Evolutionary conservation across 2,888 invertebrate genomes (phyloP).

Genomic region (Nomada fucata): DNA sequence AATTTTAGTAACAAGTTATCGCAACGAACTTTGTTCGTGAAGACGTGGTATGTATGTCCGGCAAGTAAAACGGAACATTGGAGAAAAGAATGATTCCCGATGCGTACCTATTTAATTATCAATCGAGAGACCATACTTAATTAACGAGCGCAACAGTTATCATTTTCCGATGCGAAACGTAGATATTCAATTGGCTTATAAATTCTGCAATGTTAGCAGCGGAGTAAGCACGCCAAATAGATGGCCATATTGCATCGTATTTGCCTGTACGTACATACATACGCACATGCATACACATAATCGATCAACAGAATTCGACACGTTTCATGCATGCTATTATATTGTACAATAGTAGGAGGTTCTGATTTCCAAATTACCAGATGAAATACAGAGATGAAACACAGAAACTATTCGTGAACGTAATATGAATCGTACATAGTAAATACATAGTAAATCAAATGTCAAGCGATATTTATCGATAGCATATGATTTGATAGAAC

Average conservation of each 20-base stretch:
- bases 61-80: too few relatives aligned
- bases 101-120: too few relatives aligned
- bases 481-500: too few relatives aligned
- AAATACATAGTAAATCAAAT: too few relatives aligned
- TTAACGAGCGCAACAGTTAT: not conserved
- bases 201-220: not conserved
- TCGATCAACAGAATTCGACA: not conserved
- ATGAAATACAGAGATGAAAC: not conserved
- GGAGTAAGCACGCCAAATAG: not conserved
- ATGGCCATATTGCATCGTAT: not conserved
- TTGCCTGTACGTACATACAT: too few relatives aligned
- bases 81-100: too few relatives aligned
- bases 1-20: too few relatives aligned
- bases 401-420: not conserved
- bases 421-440: too few relatives aligned
- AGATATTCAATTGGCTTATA: not conserved
- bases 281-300: too few relatives aligned
- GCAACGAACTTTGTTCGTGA: too few relatives aligned
- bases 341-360: not conserved
- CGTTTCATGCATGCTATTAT: not conserved
- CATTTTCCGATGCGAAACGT: not conserved
- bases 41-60: too few relatives aligned
- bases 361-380: not conserved
- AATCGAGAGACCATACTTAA: not conserved
- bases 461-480: too few relatives aligned